Conservation (phyloP, 2,888 invertebrate genomes). For the Drosophila ustulata region DNA sequence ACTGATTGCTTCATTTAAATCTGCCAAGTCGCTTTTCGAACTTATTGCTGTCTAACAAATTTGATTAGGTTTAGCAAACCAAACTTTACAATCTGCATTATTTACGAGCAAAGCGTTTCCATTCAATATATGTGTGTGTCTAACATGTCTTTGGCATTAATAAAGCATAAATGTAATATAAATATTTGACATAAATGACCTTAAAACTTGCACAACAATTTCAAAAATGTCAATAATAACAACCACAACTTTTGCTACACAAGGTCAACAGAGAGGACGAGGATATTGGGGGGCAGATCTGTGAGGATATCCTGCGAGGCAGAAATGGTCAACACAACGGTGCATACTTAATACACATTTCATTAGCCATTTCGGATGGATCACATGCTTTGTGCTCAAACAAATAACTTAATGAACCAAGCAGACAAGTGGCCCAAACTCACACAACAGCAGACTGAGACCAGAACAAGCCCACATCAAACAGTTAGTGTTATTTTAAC, state of each 20-base stretch:
- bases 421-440: constrained; percentile 37
- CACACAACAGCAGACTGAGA: constrained; percentile 22
- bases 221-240: background rate
- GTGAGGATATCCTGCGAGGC: background rate
- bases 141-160: background rate
- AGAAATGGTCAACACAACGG: background rate
- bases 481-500: constrained; percentile 70
- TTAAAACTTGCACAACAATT: background rate
- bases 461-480: constrained; percentile 60
- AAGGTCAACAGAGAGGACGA: background rate
- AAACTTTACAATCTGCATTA: too few relatives aligned
- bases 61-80: too few relatives aligned
- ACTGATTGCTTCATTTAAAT: background rate
- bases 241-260: background rate
- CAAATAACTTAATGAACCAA: constrained; percentile 72
- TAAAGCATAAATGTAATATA: constrained; percentile 1
- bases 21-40: too few relatives aligned
- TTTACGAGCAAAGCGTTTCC: too few relatives aligned
- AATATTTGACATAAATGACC: background rate
- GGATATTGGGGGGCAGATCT: background rate
- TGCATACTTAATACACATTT: constrained; percentile 36
- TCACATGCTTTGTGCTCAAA: constrained; percentile 36
- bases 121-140: background rate
- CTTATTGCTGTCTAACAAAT: too few relatives aligned
- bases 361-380: constrained; percentile 22